phyloP scores from a whole-genome alignment of 2,797 vertebrate species.

The Chiloscyllium punctatum region DNA sequence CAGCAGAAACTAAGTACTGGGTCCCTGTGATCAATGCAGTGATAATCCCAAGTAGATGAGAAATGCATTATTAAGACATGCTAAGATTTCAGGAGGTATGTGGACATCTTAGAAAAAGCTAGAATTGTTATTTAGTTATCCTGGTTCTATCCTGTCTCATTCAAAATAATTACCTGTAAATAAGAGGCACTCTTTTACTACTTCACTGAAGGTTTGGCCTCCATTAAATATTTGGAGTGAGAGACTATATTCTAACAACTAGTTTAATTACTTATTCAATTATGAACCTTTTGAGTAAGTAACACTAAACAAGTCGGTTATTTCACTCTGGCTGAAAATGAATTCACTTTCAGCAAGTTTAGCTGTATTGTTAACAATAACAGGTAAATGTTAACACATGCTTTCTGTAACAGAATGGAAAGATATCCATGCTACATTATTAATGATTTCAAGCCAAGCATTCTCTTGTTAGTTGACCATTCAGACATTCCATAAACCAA shows the following conservation, averaged over 20 bases:
- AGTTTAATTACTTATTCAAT: too few species aligned
- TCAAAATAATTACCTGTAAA: too few species aligned
- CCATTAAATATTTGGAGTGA: too few species aligned
- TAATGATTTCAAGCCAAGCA: slow-evolving; percentile 14
- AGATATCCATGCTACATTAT: neutral
- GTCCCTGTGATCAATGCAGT: neutral
- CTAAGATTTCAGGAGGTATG: neutral
- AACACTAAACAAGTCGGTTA: neutral
- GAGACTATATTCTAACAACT: too few species aligned
- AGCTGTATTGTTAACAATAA: neutral
- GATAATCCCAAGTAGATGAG: neutral
- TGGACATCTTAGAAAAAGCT: neutral
- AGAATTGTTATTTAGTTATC: neutral
- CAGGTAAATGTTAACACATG: neutral
- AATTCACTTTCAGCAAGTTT: neutral
- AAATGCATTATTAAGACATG: neutral
- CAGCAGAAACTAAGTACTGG: too few species aligned
- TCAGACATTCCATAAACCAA: slow-evolving; percentile 42
- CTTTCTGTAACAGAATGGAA: neutral
- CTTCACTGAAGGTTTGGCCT: too few species aligned
- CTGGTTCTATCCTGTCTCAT: neutral
- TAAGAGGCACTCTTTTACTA: too few species aligned
- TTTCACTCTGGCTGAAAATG: slow-evolving; percentile 17
- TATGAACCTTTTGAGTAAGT: neutral
- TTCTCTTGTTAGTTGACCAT: slow-evolving; percentile 37